phyloP scores from a whole-genome alignment of 2,888 invertebrate genomes.

The Caenorhabditis sp. region DNA sequence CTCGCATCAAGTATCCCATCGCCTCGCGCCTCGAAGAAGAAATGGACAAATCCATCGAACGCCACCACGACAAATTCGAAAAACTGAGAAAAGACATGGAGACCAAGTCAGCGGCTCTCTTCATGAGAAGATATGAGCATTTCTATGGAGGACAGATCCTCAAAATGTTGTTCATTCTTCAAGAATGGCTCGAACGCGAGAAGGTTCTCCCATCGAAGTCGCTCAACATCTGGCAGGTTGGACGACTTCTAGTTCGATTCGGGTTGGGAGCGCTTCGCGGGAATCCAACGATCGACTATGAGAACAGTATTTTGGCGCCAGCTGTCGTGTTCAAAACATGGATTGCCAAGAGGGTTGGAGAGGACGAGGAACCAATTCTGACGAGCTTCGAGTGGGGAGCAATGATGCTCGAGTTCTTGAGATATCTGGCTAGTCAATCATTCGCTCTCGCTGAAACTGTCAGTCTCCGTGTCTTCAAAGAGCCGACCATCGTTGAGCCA shows the following conservation, averaged over 20 bases:
- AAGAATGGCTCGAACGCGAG: conserved; percentile 69
- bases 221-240: conserved; percentile 62
- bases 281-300: conserved; percentile 50
- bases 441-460: conserved; percentile 39
- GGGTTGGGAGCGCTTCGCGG: conserved; percentile 54
- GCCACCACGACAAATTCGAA: conserved; percentile 1
- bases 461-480: conserved; percentile 52
- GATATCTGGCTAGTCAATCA: conserved; percentile 59
- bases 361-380: background rate
- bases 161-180: conserved; percentile 62
- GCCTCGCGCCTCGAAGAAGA: conserved; percentile 49
- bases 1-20: conserved; percentile 55
- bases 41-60: conserved; percentile 42
- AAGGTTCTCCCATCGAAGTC: conserved; percentile 47
- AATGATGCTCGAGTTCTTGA: conserved; percentile 59
- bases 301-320: conserved; percentile 18
- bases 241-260: conserved; percentile 65
- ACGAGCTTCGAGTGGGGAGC: conserved; percentile 41
- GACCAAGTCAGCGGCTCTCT: background rate
- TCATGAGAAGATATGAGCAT: conserved; percentile 55
- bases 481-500: conserved; percentile 33
- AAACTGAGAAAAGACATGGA: conserved; percentile 18
- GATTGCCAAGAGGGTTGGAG: conserved; percentile 18
- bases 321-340: background rate
- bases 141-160: conserved; percentile 64